phyloP scores from a whole-genome alignment of 2,888 invertebrate genomes.

The Dione juno region DNA sequence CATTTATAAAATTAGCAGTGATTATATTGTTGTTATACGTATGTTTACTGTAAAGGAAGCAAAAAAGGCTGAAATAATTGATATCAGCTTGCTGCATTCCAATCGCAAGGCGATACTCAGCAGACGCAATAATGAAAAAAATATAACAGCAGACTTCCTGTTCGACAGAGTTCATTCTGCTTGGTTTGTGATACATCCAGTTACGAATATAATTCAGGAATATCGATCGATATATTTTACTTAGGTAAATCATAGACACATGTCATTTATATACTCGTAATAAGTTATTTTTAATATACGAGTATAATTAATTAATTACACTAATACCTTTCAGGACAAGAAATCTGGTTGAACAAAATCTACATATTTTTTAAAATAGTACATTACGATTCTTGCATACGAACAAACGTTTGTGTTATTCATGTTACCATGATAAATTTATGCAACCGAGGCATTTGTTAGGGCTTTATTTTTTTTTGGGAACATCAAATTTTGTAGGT shows the following conservation, averaged over 20 bases:
- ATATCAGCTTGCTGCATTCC: constrained; percentile 31
- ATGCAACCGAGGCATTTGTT: no score
- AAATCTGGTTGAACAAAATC: no score
- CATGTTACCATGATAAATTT: no score
- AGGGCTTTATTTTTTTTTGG: no score
- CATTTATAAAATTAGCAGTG: no score
- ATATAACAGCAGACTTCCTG: constrained; percentile 36
- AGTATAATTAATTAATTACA: no score
- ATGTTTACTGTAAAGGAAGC: constrained; percentile 8
- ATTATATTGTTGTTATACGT: not conserved
- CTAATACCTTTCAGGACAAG: no score
- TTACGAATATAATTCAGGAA: constrained; percentile 15
- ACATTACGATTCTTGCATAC: no score
- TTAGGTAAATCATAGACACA: not conserved
- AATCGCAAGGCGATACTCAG: constrained; percentile 30
- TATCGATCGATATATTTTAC: not conserved
- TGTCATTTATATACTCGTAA: not conserved
- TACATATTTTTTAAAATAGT: no score
- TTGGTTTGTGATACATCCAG: constrained; percentile 25
- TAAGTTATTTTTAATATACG: no score
- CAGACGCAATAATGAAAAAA: constrained; percentile 32
- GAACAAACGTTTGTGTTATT: no score
- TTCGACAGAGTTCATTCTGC: constrained; percentile 18
- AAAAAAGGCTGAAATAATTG: constrained; percentile 8
- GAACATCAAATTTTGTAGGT: no score